Evolutionary conservation across 2,888 invertebrate species (phyloP).

Genomic region (Caenorhabditis japonica): DNA sequence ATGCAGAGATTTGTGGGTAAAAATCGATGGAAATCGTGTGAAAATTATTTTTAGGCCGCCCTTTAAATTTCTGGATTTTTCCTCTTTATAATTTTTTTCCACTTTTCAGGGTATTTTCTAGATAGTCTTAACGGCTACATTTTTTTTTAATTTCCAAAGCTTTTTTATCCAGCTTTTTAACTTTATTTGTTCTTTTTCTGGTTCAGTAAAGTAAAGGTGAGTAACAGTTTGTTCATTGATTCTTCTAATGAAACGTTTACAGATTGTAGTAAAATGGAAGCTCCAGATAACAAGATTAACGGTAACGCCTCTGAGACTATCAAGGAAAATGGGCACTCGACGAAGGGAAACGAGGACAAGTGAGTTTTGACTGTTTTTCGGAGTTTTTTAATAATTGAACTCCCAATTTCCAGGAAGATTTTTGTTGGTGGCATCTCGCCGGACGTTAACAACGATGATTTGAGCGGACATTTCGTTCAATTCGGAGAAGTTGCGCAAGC

Average conservation of each 20-base stretch:
- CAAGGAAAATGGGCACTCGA: slow-evolving; percentile 67
- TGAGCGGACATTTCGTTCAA: slow-evolving; percentile 72
- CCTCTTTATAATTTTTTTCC: neutral
- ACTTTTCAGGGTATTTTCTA: slow-evolving; percentile 71
- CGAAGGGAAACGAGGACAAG: slow-evolving; percentile 72
- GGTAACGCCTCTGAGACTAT: slow-evolving; percentile 62
- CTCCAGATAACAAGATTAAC: slow-evolving; percentile 65
- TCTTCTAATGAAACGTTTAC: slow-evolving; percentile 2
- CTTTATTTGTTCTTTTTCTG: slow-evolving; percentile 56
- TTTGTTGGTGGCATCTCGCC: slow-evolving; percentile 77
- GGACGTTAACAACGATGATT: slow-evolving; percentile 76
- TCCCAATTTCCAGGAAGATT: slow-evolving; percentile 73
- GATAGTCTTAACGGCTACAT: slow-evolving; percentile 67
- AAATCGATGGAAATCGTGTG: neutral
- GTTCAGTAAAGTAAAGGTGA: slow-evolving; percentile 59
- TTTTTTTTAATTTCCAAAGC: slow-evolving; percentile 61
- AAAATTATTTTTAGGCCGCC: slow-evolving; percentile 33
- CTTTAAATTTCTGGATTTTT: neutral
- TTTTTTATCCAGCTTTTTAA: slow-evolving; percentile 60
- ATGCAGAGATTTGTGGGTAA: neutral
- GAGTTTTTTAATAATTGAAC: neutral
- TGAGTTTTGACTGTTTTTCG: slow-evolving; percentile 26
- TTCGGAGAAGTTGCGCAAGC: slow-evolving; percentile 75
- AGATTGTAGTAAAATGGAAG: slow-evolving; percentile 60
- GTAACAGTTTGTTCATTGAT: slow-evolving; percentile 3